Conservation (phyloP, 1,140 invertebrate species). For the Orchesella cincta region DNA sequence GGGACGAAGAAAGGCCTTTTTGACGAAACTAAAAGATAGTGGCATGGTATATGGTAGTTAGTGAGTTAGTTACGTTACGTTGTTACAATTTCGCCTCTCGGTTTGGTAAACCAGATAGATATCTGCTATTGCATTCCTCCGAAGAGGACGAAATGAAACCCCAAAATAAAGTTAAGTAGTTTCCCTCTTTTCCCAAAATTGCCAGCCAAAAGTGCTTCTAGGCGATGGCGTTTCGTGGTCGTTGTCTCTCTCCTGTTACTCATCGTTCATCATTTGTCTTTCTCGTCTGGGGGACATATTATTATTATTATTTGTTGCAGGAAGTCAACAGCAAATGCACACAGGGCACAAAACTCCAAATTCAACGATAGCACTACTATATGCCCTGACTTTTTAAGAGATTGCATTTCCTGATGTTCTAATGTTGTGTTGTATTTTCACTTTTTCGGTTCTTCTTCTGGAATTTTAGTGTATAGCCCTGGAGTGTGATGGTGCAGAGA, state of each 20-base stretch:
- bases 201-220: neutral
- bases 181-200: constrained; percentile 7
- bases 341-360: too few species aligned
- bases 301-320: constrained; percentile 8
- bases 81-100: neutral
- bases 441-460: neutral
- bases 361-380: too few species aligned
- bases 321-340: neutral
- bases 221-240: neutral
- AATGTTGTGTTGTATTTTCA: too few species aligned
- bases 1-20: too few species aligned
- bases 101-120: neutral
- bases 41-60: neutral
- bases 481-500: too few species aligned
- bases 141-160: neutral
- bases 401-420: too few species aligned
- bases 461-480: neutral
- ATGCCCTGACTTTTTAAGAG: too few species aligned
- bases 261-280: constrained; percentile 6
- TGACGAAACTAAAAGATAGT: too few species aligned
- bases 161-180: constrained; percentile 7
- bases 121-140: neutral
- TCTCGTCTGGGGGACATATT: neutral
- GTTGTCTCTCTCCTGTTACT: neutral
- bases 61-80: too few species aligned